Conservation (phyloP, 2,888 invertebrate genomes). For the Noctua janthe region DNA sequence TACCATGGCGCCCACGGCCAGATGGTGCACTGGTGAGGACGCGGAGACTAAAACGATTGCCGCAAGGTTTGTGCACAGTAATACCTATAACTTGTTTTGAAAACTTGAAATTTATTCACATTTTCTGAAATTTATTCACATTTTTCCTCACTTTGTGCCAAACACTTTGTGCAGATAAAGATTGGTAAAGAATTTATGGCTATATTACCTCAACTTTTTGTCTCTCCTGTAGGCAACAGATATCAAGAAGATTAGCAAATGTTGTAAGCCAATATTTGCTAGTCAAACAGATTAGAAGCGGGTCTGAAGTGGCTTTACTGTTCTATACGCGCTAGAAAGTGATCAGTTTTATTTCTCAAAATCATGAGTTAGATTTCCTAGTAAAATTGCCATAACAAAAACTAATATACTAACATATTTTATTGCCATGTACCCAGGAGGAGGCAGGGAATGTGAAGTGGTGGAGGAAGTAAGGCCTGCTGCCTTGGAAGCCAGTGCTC, state of each 20-base stretch:
- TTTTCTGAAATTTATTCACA: background rate
- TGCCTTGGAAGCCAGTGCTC: constrained; percentile 86
- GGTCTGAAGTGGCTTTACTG: background rate
- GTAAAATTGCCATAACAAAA: background rate
- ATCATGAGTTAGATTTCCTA: background rate
- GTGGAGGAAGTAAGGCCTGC: constrained; percentile 86
- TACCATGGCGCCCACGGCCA: constrained; percentile 89
- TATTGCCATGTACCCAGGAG: constrained; percentile 71
- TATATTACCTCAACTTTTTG: background rate
- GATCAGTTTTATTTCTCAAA: background rate
- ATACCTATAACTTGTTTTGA: background rate
- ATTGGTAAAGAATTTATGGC: background rate
- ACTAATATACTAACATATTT: background rate
- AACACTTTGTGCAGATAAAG: background rate
- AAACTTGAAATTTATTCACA: background rate
- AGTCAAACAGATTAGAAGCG: background rate
- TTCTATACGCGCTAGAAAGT: background rate
- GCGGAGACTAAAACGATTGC: constrained; percentile 82
- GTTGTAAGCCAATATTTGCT: background rate
- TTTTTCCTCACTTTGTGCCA: too few species aligned
- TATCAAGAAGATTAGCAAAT: background rate
- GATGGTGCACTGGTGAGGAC: constrained; percentile 88
- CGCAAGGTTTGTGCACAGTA: constrained; percentile 80
- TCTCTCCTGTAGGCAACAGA: background rate
- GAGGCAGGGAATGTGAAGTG: constrained; percentile 86